A percentile compares a stretch with the other conserved stretches of the same genome.
phyloP scores from a whole-genome alignment of 2,797 vertebrate species.

The Eulemur coronatus region DNA sequence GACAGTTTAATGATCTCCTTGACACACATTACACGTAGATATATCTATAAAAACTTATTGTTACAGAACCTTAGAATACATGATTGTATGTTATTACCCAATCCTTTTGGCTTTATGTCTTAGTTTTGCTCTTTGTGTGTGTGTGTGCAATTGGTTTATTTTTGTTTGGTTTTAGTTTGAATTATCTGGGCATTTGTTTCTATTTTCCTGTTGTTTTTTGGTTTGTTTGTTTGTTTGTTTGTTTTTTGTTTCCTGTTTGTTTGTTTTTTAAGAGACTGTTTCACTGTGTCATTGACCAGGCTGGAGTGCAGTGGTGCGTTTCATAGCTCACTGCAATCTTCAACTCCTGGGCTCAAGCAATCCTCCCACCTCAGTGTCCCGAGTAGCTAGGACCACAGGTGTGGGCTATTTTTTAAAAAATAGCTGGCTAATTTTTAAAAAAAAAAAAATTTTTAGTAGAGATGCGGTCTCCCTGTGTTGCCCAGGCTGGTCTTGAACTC shows the following conservation, averaged over 20 bases:
- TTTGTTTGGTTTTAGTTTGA: slow-evolving; percentile 37
- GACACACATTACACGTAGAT: not conserved
- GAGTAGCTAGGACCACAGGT: not conserved
- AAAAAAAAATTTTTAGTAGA: not conserved
- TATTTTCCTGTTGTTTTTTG: not conserved
- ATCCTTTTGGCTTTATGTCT: slow-evolving; percentile 9
- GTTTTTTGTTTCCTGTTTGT: too few relatives aligned
- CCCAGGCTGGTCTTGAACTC: not conserved
- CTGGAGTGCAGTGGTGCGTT: too few relatives aligned
- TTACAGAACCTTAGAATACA: not conserved
- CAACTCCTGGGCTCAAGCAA: not conserved
- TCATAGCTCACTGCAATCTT: not conserved
- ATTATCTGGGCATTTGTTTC: not conserved
- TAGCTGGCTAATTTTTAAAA: too few relatives aligned
- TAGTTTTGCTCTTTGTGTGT: not conserved
- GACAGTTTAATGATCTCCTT: not conserved
- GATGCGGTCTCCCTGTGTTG: not conserved
- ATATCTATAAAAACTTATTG: not conserved
- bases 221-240: too few relatives aligned
- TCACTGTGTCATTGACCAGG: too few relatives aligned
- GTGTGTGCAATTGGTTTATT: not conserved
- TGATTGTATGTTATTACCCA: not conserved
- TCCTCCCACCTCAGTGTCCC: not conserved
- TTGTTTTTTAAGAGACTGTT: too few relatives aligned
- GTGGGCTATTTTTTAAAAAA: too few relatives aligned